phyloP scores from a whole-genome alignment of 2,888 invertebrate genomes.

The Pterostichus madidus region DNA sequence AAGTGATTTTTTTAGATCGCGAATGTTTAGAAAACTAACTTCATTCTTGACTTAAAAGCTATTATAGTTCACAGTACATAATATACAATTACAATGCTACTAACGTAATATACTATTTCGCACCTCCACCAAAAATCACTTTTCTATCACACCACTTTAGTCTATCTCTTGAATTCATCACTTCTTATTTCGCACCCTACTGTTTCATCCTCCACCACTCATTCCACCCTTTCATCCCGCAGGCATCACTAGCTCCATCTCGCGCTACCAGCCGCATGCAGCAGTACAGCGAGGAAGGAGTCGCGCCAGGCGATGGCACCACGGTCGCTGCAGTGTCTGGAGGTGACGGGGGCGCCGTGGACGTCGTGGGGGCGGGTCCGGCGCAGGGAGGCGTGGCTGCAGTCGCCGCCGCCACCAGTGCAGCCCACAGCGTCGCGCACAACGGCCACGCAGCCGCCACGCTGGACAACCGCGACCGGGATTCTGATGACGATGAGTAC shows the following conservation, averaged over 20 bases:
- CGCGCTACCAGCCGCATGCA: constrained; percentile 75
- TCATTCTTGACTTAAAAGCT: no score
- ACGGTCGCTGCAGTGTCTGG: constrained; percentile 69
- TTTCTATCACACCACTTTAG: no score
- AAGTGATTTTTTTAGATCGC: no score
- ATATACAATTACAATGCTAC: no score
- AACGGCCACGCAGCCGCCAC: constrained; percentile 75
- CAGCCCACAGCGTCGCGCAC: constrained; percentile 77
- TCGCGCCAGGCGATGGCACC: constrained; percentile 77
- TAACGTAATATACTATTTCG: no score
- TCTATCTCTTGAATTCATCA: no score
- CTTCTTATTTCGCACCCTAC: no score
- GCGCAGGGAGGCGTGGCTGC: constrained; percentile 74
- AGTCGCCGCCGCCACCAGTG: constrained; percentile 76
- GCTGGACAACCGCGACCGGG: constrained; percentile 68
- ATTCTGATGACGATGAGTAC: constrained; percentile 70
- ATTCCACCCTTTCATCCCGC: constrained; percentile 16
- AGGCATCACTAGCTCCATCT: constrained; percentile 76
- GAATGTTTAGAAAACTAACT: no score
- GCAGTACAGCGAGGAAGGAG: constrained; percentile 73
- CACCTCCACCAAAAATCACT: no score
- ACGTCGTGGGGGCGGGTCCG: constrained; percentile 74
- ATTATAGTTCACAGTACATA: no score
- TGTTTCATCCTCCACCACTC: no score
- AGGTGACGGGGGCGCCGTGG: constrained; percentile 67